Conservation (phyloP, 2,113 vertebrate species). For the Anser cygnoides region DNA sequence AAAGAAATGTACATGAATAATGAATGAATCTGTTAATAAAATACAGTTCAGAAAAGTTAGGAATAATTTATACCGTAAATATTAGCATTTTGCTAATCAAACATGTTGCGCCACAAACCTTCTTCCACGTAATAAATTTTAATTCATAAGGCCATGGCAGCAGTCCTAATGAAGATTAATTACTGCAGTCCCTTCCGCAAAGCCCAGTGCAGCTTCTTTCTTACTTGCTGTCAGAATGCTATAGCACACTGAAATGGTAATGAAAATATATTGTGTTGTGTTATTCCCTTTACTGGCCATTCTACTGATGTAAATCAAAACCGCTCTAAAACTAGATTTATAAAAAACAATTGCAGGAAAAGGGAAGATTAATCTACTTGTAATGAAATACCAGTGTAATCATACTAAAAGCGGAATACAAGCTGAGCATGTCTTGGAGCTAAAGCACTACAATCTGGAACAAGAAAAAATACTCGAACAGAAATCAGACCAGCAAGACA, state of each 20-base stretch:
- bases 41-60: slow-evolving; percentile 35
- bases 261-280: slow-evolving; percentile 59
- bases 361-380: slow-evolving; percentile 12
- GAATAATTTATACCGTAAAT: slow-evolving; percentile 52
- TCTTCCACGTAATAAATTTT: slow-evolving; percentile 71
- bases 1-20: slow-evolving; percentile 39
- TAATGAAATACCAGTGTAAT: slow-evolving; percentile 19
- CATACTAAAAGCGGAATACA: not conserved
- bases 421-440: not conserved
- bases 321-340: slow-evolving; percentile 11
- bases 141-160: slow-evolving; percentile 71
- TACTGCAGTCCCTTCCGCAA: slow-evolving; percentile 70
- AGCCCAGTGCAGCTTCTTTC: slow-evolving; percentile 61
- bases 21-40: slow-evolving; percentile 49
- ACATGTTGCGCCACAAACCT: slow-evolving; percentile 62
- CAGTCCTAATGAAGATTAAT: slow-evolving; percentile 79
- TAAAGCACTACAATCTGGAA: not conserved
- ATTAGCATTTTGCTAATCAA: slow-evolving; percentile 67
- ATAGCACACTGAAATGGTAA: slow-evolving; percentile 27
- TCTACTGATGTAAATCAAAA: slow-evolving; percentile 32
- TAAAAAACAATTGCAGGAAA: slow-evolving; percentile 25
- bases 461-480: not conserved
- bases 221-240: slow-evolving; percentile 60
- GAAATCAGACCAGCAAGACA: not conserved
- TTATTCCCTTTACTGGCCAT: slow-evolving; percentile 40